phyloP scores from a whole-genome alignment of 2,113 vertebrate species.

The Urocitellus parryii region DNA sequence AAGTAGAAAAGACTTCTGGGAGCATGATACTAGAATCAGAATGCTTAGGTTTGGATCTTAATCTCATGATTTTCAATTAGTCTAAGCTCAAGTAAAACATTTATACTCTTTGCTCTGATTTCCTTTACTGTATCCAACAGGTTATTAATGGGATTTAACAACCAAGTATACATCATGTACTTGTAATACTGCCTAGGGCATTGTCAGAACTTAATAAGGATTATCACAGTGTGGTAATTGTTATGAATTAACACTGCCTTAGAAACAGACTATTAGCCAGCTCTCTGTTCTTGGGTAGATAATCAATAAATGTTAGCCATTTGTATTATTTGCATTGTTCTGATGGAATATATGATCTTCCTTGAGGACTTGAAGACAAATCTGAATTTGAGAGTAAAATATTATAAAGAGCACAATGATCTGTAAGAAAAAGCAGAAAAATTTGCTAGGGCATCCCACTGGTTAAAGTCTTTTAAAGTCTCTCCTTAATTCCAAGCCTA shows the following conservation, averaged over 20 bases:
- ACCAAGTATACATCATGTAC: neutral
- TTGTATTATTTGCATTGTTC: neutral
- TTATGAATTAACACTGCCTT: neutral
- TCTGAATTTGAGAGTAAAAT: neutral
- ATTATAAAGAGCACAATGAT: neutral
- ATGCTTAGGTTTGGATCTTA: neutral
- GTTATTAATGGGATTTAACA: neutral
- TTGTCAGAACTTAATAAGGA: conserved; percentile 1
- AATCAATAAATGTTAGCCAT: neutral
- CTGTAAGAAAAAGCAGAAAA: neutral
- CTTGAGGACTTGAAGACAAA: neutral
- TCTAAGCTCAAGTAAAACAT: neutral
- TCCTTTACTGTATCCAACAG: neutral
- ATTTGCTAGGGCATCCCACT: neutral
- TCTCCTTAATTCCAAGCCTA: neutral
- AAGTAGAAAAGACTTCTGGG: neutral
- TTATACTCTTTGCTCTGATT: neutral
- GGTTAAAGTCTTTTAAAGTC: neutral
- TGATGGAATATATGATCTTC: neutral
- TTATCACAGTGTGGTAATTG: neutral
- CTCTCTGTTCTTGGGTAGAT: neutral
- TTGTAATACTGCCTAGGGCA: neutral
- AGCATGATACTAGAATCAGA: neutral
- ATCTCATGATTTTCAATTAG: neutral
- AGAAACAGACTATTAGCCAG: neutral